Percentiles rank a stretch among this genome's conserved stretches.
Evolutionary conservation across 2,797 vertebrate genomes (phyloP).

Genomic region (Saxicola maurus): DNA sequence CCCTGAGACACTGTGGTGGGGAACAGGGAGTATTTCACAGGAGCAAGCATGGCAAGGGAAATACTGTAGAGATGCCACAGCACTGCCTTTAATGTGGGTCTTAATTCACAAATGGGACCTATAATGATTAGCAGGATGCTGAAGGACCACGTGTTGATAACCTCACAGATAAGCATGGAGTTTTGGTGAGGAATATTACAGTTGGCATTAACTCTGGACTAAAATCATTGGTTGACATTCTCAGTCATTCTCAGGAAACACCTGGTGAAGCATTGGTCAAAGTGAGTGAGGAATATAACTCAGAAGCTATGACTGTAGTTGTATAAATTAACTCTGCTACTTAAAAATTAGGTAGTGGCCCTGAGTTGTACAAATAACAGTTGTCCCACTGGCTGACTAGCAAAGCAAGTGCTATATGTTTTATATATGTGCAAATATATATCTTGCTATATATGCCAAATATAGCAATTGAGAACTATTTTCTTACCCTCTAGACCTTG

Average conservation of each 20-base stretch:
- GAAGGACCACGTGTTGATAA: neutral
- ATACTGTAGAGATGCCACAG: neutral
- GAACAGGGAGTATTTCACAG: neutral
- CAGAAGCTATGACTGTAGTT: slow-evolving; percentile 23
- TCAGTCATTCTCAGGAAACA: slow-evolving; percentile 15
- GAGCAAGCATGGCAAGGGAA: neutral
- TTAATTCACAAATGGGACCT: neutral
- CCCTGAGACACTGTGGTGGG: neutral
- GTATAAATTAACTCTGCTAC: neutral
- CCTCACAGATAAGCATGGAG: slow-evolving; percentile 6
- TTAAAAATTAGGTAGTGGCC: neutral
- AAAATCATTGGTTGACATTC: slow-evolving; percentile 40
- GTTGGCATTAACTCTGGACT: slow-evolving; percentile 25
- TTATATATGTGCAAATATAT: no score
- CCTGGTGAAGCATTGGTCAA: slow-evolving; percentile 40
- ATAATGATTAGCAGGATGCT: neutral
- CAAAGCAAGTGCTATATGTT: neutral
- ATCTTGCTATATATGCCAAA: neutral
- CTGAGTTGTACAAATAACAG: neutral
- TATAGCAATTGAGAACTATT: neutral
- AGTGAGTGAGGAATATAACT: slow-evolving; percentile 18
- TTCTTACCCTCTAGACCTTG: neutral
- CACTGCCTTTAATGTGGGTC: neutral
- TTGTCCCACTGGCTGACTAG: neutral
- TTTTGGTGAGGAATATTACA: slow-evolving; percentile 53